Evolutionary conservation across 53 echinoderm and acorn worm genomes (phyloP).

Genomic region (Echinarachnius parma): DNA sequence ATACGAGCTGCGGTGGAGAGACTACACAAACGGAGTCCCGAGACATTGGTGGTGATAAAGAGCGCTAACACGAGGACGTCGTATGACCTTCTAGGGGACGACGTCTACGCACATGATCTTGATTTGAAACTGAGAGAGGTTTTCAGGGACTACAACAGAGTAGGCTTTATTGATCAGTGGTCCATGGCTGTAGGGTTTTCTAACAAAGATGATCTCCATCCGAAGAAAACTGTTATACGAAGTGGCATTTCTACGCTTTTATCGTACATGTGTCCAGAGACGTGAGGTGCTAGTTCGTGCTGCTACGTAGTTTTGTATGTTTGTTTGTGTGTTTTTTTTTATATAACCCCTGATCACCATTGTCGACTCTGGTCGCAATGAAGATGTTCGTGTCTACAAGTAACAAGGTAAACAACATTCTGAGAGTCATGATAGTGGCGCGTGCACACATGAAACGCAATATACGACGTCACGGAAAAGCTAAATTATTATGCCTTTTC

Average conservation of each 20-base stretch:
- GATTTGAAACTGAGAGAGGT: slow-evolving; percentile 58
- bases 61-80: slow-evolving; percentile 72
- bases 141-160: slow-evolving; percentile 33
- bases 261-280: slow-evolving; percentile 51
- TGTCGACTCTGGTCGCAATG: too few relatives aligned
- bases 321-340: too few relatives aligned
- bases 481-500: too few relatives aligned
- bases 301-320: too few relatives aligned
- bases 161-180: slow-evolving; percentile 72
- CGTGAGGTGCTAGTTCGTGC: too few relatives aligned
- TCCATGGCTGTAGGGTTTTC: slow-evolving; percentile 52
- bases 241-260: slow-evolving; percentile 54
- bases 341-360: too few relatives aligned
- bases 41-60: slow-evolving; percentile 62
- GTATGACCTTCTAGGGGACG: slow-evolving; percentile 44
- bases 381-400: too few relatives aligned
- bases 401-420: too few relatives aligned
- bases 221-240: slow-evolving; percentile 28
- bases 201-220: slow-evolving; percentile 53
- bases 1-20: slow-evolving; percentile 55
- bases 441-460: too few relatives aligned
- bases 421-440: too few relatives aligned
- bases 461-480: too few relatives aligned
- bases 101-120: slow-evolving; percentile 53
- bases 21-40: slow-evolving; percentile 47